Percentiles rank a stretch among this genome's conserved stretches.
phyloP scores from a whole-genome alignment of 2,888 invertebrate genomes.

The Tineola bisselliella region DNA sequence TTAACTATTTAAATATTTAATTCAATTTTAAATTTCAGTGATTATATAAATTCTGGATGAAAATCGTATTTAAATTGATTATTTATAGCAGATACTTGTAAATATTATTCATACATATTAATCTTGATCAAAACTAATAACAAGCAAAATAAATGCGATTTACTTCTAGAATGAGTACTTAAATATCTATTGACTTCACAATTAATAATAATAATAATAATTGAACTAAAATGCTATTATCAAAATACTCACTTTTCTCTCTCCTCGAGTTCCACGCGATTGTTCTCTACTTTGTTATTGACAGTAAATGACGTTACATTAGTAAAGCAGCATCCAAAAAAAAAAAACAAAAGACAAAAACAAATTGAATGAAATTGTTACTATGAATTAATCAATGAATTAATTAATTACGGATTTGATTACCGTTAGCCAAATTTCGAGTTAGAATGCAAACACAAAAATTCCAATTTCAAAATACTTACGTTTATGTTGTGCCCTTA shows the following conservation, averaged over 20 bases:
- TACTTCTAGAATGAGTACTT: too few species aligned
- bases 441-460: constrained; percentile 1
- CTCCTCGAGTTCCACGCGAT: constrained; percentile 83
- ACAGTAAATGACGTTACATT: background rate
- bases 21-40: too few species aligned
- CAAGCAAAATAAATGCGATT: too few species aligned
- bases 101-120: too few species aligned
- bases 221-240: constrained; percentile 12
- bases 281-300: constrained; percentile 71
- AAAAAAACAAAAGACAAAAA: background rate
- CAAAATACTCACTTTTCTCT: constrained; percentile 81
- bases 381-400: background rate
- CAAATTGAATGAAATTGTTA: background rate
- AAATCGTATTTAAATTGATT: too few species aligned
- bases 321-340: constrained; percentile 1
- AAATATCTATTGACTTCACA: background rate
- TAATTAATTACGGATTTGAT: too few species aligned
- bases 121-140: too few species aligned
- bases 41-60: too few species aligned
- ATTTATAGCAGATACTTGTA: too few species aligned
- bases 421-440: background rate
- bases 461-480: constrained; percentile 47
- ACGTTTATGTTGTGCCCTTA: constrained; percentile 85
- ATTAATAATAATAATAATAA: constrained; percentile 16
- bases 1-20: too few species aligned